phyloP scores from a whole-genome alignment of 2,888 invertebrate genomes.

The Oscheius sp. region DNA sequence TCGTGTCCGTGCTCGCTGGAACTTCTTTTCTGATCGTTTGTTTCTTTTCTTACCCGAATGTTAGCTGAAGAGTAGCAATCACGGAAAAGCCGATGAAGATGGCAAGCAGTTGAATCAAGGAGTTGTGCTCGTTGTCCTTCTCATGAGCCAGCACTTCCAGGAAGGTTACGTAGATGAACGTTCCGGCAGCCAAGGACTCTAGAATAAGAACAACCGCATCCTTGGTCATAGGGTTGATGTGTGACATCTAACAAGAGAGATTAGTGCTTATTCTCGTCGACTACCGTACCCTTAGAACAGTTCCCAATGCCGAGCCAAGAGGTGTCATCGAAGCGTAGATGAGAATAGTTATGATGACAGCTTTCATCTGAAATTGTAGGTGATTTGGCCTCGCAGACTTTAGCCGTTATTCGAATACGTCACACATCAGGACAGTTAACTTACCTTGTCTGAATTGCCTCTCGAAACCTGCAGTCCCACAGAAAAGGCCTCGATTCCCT shows the following conservation, averaged over 20 bases:
- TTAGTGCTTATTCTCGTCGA: too few relatives aligned
- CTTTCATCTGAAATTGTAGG: conserved; percentile 34
- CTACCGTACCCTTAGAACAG: conserved; percentile 43
- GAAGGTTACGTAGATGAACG: conserved; percentile 71
- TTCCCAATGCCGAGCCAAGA: conserved; percentile 76
- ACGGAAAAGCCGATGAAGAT: conserved; percentile 66
- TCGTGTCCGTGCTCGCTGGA: conserved; percentile 34
- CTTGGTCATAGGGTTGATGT: conserved; percentile 36
- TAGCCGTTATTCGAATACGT: too few relatives aligned
- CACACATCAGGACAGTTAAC: too few relatives aligned
- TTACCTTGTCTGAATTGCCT: conserved; percentile 55
- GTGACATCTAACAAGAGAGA: conserved; percentile 11
- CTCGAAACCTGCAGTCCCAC: conserved; percentile 76
- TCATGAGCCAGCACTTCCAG: conserved; percentile 59
- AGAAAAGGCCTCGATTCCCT: conserved; percentile 78
- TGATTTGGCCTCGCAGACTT: not conserved
- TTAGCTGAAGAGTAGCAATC: conserved; percentile 58
- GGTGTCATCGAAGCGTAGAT: conserved; percentile 81
- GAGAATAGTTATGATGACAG: conserved; percentile 72
- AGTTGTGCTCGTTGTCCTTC: conserved; percentile 58
- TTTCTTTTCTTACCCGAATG: conserved; percentile 34
- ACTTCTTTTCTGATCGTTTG: not conserved
- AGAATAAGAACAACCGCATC: conserved; percentile 64
- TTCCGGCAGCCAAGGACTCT: conserved; percentile 68
- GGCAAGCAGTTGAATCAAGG: conserved; percentile 63